A percentile compares a stretch with the other conserved stretches of the same genome.
phyloP scores from a whole-genome alignment of 2,113 vertebrate species.

The Antechinus stuartii region DNA sequence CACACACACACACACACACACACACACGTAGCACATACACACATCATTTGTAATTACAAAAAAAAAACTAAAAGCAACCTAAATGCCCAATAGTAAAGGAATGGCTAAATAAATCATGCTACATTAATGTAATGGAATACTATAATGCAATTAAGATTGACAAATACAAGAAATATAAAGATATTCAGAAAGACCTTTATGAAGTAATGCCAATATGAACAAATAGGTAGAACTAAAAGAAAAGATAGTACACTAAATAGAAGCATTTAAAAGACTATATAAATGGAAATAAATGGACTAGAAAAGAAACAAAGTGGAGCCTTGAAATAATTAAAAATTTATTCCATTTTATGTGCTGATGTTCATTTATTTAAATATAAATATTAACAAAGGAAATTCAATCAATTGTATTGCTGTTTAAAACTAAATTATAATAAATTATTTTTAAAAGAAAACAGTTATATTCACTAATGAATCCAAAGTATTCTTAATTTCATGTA shows the following conservation, averaged over 20 bases:
- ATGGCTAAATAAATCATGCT: background rate
- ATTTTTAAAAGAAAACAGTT: constrained; percentile 45
- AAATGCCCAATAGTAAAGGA: background rate
- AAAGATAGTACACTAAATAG: background rate
- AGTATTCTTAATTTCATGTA: constrained; percentile 41
- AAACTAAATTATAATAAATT: background rate
- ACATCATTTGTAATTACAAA: background rate
- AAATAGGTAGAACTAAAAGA: background rate
- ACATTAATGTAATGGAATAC: background rate
- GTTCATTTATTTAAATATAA: background rate
- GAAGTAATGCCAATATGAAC: background rate
- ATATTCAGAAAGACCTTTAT: background rate
- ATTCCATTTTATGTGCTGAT: background rate
- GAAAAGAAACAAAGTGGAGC: background rate
- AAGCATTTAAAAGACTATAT: background rate
- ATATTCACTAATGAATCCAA: constrained; percentile 27
- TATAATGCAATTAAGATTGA: background rate
- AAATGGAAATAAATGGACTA: background rate
- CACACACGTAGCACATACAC: background rate
- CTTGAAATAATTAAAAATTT: background rate
- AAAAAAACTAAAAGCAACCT: background rate
- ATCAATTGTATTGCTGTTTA: background rate
- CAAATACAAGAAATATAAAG: background rate
- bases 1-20: background rate
- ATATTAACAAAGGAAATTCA: background rate